Conservation (phyloP, 2,888 invertebrate genomes). For the Mayetiola destructor region DNA sequence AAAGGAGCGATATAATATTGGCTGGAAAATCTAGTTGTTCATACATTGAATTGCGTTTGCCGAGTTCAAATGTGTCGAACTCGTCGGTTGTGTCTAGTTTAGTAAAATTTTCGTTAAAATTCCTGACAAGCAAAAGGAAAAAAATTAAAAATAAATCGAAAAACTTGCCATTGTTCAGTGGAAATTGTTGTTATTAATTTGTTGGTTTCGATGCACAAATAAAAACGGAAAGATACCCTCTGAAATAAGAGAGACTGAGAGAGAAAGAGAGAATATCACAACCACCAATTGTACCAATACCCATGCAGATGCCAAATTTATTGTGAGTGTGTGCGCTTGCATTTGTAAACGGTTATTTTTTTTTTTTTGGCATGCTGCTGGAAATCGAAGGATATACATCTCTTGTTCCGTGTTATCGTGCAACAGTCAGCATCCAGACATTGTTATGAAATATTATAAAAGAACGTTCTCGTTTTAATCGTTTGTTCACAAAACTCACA, state of each 20-base stretch:
- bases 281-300: slow-evolving; percentile 11
- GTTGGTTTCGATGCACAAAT: no score
- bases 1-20: no score
- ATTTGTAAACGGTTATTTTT: background rate
- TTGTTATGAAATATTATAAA: slow-evolving; percentile 13
- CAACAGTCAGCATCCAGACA: slow-evolving; percentile 14
- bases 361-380: slow-evolving; percentile 11
- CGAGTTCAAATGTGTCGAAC: slow-evolving; percentile 10
- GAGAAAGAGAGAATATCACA: no score
- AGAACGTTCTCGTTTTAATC: no score
- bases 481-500: no score
- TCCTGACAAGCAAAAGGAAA: no score
- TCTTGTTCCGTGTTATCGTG: slow-evolving; percentile 14
- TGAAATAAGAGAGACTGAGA: no score
- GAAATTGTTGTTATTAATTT: no score
- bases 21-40: no score
- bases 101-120: background rate
- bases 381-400: slow-evolving; percentile 13
- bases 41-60: slow-evolving; percentile 4
- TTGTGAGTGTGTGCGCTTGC: background rate
- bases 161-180: no score
- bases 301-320: background rate
- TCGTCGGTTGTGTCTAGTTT: slow-evolving; percentile 2
- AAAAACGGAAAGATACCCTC: no score
- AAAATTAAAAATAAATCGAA: no score